Evolutionary conservation across 2,797 vertebrate species (phyloP), one percentile per base, ranked within the genome.

Genomic region (Pygocentrus nattereri): DNA sequence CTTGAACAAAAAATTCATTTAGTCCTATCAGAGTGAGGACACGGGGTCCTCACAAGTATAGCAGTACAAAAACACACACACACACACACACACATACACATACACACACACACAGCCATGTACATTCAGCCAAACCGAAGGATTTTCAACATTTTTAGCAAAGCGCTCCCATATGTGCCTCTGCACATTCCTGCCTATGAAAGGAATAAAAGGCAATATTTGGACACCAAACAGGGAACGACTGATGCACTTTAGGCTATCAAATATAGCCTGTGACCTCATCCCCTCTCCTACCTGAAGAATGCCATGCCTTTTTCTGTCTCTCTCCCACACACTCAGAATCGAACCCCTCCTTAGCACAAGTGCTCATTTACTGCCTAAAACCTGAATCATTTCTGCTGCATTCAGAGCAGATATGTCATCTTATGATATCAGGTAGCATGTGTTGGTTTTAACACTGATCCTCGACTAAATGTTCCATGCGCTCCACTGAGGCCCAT

Each of bases 61-160:
- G n/a, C n/a, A n/a, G n/a, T n/a, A n/a, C n/a, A n/a, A n/a, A n/a
- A n/a, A n/a, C n/a, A n/a, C n/a, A n/a, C n/a, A n/a, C n/a, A n/a
- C n/a, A n/a, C n/a, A n/a, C n/a, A n/a, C 34, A 34, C 2, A 49
- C 11, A 4, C 21, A 16, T 21, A 15, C 69, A 52, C 50, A 56
- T 71, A 52, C 69, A 52, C 16, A 11, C 47, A 31, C 56, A 72
- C 54, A 71, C 18, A 59, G 64, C 21, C 44, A 79, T 44, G 41
- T 38, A 25, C 47, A 61, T 59, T 59, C 15, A 68, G 27, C 49
- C 75, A 68, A 68, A 47, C 65, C 15, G 0, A 58, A 23, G 50
- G 30, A 58, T 23, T 56, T 74, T 47, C 19, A 0, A 41, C 74
- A 81, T 86, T 79, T 86, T 83, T 76, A 78, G 74, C 41, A 70